phyloP scores from a whole-genome alignment of 2,888 invertebrate species.

The Andrena marginata region DNA sequence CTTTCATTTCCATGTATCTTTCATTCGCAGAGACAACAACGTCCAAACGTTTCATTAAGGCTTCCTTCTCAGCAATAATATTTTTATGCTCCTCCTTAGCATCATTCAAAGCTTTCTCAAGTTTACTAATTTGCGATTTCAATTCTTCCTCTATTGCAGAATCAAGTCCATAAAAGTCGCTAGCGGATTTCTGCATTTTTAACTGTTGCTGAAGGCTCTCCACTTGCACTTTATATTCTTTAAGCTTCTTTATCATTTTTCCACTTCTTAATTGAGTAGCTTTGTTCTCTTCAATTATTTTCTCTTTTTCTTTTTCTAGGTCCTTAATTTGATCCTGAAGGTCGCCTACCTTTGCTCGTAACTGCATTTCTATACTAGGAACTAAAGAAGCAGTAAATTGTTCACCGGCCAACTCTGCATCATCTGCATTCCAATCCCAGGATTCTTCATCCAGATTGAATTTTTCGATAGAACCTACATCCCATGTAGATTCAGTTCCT shows the following conservation, averaged over 20 bases:
- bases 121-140: slow-evolving; percentile 88
- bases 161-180: slow-evolving; percentile 89
- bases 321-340: slow-evolving; percentile 87
- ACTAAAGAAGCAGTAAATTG: slow-evolving; percentile 68
- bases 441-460: slow-evolving; percentile 85
- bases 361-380: slow-evolving; percentile 74
- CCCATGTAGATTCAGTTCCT: slow-evolving; percentile 84
- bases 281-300: slow-evolving; percentile 55
- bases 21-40: slow-evolving; percentile 91
- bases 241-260: slow-evolving; percentile 93
- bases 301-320: slow-evolving; percentile 73
- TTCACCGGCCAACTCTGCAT: slow-evolving; percentile 86
- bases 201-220: slow-evolving; percentile 87
- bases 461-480: slow-evolving; percentile 73
- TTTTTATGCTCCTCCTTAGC: slow-evolving; percentile 87
- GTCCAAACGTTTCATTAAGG: slow-evolving; percentile 90
- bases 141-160: slow-evolving; percentile 93
- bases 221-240: slow-evolving; percentile 91
- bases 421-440: slow-evolving; percentile 88
- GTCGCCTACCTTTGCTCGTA: slow-evolving; percentile 86
- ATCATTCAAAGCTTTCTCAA: slow-evolving; percentile 89
- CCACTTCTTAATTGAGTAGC: slow-evolving; percentile 87
- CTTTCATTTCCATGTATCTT: slow-evolving; percentile 92
- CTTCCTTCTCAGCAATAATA: slow-evolving; percentile 89
- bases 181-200: slow-evolving; percentile 86